These are phyloP conservation scores for Laothoe populi DNA, from an alignment of 2,888 invertebrate species.

Conservation along the genomic window DNA sequence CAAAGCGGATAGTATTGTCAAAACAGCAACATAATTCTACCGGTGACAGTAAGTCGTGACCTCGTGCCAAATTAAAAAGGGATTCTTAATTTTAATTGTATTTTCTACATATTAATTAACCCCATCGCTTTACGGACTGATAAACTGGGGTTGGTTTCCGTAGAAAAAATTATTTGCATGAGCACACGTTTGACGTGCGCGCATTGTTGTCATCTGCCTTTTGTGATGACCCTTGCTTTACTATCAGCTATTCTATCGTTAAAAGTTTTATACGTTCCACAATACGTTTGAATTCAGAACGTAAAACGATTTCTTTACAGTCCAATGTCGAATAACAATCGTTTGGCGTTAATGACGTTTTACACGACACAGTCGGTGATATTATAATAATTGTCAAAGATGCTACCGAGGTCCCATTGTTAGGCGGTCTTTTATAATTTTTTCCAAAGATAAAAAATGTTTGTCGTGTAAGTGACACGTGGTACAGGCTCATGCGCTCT, in stretches of 20 bases:
- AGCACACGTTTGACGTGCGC: constrained; percentile 83
- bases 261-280: constrained; percentile 46
- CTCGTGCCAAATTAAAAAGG: constrained; percentile 77
- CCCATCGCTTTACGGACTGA: constrained; percentile 76
- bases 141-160: constrained; percentile 78
- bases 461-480: constrained; percentile 84
- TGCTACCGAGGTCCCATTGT: constrained; percentile 83
- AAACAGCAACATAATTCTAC: constrained; percentile 77
- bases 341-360: constrained; percentile 58
- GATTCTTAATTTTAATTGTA: constrained; percentile 79
- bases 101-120: constrained; percentile 84
- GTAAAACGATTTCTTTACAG: constrained; percentile 55
- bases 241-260: constrained; percentile 55
- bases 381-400: constrained; percentile 86
- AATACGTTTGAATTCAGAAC: constrained; percentile 57
- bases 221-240: constrained; percentile 84
- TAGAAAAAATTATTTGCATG: constrained; percentile 84
- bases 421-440: constrained; percentile 80
- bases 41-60: constrained; percentile 80
- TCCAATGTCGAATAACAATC: constrained; percentile 52
- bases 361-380: constrained; percentile 56
- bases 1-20: constrained; percentile 71
- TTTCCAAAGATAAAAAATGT: constrained; percentile 83
- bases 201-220: constrained; percentile 82
- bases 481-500: constrained; percentile 72